A percentile compares a stretch with the other conserved stretches of the same genome.
These are phyloP conservation scores for Griposia aprilina DNA, from an alignment of 2,888 invertebrate species.

Conservation along the genomic window DNA sequence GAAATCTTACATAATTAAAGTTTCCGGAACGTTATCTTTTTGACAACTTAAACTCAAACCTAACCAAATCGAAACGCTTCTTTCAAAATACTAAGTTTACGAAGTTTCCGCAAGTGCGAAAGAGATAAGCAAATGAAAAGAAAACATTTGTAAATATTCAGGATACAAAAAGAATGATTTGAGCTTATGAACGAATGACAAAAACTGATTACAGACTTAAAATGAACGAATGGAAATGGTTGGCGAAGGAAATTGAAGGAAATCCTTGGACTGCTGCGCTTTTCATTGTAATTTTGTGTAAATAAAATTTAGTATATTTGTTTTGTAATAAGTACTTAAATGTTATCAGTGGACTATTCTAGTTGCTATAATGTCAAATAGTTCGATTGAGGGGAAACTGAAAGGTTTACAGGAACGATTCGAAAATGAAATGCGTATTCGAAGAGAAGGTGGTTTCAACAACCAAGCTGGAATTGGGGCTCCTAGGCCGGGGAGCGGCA, in stretches of 20 bases:
- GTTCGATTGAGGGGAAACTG: slow-evolving; percentile 94
- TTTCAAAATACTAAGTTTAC: neutral
- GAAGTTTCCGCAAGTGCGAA: neutral
- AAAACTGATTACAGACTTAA: slow-evolving; percentile 64
- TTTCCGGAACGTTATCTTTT: slow-evolving; percentile 25
- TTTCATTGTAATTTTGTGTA: slow-evolving; percentile 86
- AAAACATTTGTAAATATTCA: slow-evolving; percentile 9
- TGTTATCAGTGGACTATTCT: slow-evolving; percentile 80
- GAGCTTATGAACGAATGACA: slow-evolving; percentile 59
- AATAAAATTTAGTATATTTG: slow-evolving; percentile 81
- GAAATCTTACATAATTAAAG: too few species aligned
- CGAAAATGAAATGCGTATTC: slow-evolving; percentile 91
- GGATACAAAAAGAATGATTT: slow-evolving; percentile 47
- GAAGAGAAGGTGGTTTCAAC: slow-evolving; percentile 92
- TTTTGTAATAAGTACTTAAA: slow-evolving; percentile 82
- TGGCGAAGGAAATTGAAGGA: slow-evolving; percentile 78
- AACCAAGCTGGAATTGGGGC: slow-evolving; percentile 89
- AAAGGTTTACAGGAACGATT: slow-evolving; percentile 95
- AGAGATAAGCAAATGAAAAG: neutral
- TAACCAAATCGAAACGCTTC: slow-evolving; percentile 15
- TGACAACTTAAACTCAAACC: slow-evolving; percentile 26
- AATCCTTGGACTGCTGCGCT: slow-evolving; percentile 87
- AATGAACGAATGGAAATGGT: slow-evolving; percentile 77
- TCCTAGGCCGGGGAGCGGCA: slow-evolving; percentile 89
- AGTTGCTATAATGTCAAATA: slow-evolving; percentile 92